Percentiles rank a stretch among this genome's conserved stretches.
These are phyloP conservation scores for Oxytorus armatus DNA, from an alignment of 2,888 invertebrate genomes.

Conservation along the genomic window DNA sequence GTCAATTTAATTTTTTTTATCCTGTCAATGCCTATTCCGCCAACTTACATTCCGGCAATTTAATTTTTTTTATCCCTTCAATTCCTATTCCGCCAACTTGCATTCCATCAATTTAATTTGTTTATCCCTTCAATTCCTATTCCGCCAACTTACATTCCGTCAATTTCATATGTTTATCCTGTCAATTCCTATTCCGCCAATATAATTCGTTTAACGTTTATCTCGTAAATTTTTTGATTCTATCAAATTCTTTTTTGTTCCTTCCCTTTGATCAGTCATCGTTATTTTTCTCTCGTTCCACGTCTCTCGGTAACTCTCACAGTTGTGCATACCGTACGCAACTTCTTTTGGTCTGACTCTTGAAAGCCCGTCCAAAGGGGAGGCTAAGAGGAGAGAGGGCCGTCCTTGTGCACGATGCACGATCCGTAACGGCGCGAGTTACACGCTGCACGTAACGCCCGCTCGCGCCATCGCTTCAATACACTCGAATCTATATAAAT, in stretches of 20 bases:
- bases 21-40: too few species aligned
- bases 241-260: too few species aligned
- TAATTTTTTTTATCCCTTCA: too few species aligned
- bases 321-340: too few species aligned
- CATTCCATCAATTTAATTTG: neutral
- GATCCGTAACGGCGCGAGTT: slow-evolving; percentile 63
- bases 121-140: neutral
- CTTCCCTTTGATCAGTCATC: too few species aligned
- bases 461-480: neutral
- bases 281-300: too few species aligned
- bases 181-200: neutral
- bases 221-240: too few species aligned
- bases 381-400: too few species aligned
- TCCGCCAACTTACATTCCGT: neutral
- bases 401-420: slow-evolving; percentile 63
- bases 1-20: neutral
- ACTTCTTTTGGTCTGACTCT: neutral
- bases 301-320: too few species aligned
- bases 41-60: too few species aligned
- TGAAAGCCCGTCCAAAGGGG: neutral
- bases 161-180: neutral
- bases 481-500: neutral
- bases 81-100: neutral
- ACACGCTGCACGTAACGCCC: slow-evolving; percentile 45
- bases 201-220: too few species aligned